A percentile compares a stretch with the other conserved stretches of the same genome.
Evolutionary conservation across 2,113 vertebrate genomes (phyloP).

Genomic region (Nymphicus hollandicus): DNA sequence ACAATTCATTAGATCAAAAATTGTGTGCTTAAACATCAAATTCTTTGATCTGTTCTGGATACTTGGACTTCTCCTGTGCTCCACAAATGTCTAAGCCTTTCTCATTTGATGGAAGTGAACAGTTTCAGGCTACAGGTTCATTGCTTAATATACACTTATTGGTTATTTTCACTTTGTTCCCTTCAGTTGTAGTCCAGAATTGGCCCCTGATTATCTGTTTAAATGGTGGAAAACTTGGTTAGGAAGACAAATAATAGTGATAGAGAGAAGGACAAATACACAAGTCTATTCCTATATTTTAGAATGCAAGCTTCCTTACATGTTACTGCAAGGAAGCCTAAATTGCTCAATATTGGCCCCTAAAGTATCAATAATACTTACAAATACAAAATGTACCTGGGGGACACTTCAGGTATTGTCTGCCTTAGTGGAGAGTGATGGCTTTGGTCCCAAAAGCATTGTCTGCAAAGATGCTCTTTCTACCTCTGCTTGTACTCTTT

Average conservation of each 20-base stretch:
- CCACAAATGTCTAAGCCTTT: background rate
- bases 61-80: background rate
- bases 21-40: background rate
- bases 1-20: background rate
- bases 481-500: fast-evolving
- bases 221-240: background rate
- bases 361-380: background rate
- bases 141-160: background rate
- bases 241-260: background rate
- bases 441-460: background rate
- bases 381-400: background rate
- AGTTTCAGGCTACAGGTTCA: background rate
- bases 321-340: background rate
- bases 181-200: background rate
- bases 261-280: background rate
- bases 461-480: background rate
- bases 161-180: background rate
- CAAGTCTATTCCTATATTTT: background rate
- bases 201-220: background rate
- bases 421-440: background rate
- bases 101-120: background rate
- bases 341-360: background rate
- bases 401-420: background rate
- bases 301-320: background rate
- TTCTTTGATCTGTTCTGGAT: background rate